Evolutionary conservation across 1,140 invertebrate genomes (phyloP).

Genomic region (Chlorops oryzae): DNA sequence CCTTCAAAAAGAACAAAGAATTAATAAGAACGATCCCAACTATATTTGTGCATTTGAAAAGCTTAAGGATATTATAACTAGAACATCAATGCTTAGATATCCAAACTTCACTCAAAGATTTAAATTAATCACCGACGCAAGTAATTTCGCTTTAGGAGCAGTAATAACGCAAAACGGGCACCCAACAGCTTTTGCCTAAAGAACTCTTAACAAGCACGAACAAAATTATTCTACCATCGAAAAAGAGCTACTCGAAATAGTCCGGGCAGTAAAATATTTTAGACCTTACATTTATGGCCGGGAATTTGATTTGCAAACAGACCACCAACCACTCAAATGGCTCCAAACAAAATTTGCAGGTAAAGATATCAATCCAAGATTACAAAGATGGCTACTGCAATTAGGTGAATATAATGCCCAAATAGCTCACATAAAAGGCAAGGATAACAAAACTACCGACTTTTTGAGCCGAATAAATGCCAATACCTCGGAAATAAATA

Average conservation of each 20-base stretch:
- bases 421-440: constrained; percentile 8
- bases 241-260: constrained; percentile 46
- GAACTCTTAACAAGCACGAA: constrained; percentile 38
- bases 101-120: constrained; percentile 19
- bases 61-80: too few species aligned
- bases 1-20: too few species aligned
- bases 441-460: constrained; percentile 5
- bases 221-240: constrained; percentile 44
- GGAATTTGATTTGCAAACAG: too few species aligned
- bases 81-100: constrained; percentile 21
- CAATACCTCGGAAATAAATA: too few species aligned
- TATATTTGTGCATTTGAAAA: too few species aligned
- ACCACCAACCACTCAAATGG: constrained; percentile 21
- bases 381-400: constrained; percentile 9
- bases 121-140: constrained; percentile 13
- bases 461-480: neutral
- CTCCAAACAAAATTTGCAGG: constrained; percentile 8
- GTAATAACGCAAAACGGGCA: constrained; percentile 19
- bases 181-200: constrained; percentile 44
- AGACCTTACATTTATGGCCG: constrained; percentile 48
- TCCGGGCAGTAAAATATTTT: constrained; percentile 48
- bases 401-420: constrained; percentile 7
- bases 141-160: constrained; percentile 15
- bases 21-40: too few species aligned
- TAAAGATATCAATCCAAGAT: constrained; percentile 8